Conservation (phyloP, 1,140 invertebrate genomes). For the Drosophila bipectinata region DNA sequence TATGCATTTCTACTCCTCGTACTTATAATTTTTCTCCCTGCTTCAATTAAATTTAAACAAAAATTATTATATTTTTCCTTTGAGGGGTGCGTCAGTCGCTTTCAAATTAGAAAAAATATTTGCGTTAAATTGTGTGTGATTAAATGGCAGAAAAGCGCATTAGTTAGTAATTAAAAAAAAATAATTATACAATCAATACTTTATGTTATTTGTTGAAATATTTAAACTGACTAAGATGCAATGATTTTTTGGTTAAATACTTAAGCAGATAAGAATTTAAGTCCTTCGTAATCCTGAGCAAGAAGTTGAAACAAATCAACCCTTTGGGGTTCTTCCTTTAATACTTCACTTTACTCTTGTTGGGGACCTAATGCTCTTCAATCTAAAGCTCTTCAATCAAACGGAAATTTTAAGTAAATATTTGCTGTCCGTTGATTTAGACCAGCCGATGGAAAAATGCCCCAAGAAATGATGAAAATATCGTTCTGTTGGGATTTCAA, state of each 20-base stretch:
- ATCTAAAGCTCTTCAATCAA: constrained; percentile 41
- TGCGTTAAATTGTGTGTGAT: constrained; percentile 17
- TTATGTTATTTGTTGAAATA: not conserved
- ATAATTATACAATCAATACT: constrained; percentile 7
- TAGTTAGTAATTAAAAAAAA: constrained; percentile 3
- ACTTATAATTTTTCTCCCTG: constrained; percentile 3
- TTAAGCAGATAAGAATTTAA: not conserved
- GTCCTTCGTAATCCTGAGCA: not conserved
- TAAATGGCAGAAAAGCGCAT: constrained; percentile 44
- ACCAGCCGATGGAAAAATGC: not conserved
- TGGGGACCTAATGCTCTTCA: constrained; percentile 24
- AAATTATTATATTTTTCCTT: constrained; percentile 11
- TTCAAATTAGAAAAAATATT: constrained; percentile 41
- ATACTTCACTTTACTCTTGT: constrained; percentile 8
- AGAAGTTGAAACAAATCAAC: not conserved
- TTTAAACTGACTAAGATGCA: not conserved
- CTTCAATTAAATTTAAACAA: constrained; percentile 1
- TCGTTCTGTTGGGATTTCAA: constrained; percentile 1
- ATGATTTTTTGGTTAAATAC: not conserved
- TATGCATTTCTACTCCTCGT: constrained; percentile 21
- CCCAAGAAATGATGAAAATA: constrained; percentile 17
- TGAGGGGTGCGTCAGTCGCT: constrained; percentile 8
- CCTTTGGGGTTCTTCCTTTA: constrained; percentile 10
- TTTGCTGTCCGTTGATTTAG: constrained; percentile 27
- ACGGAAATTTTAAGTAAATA: constrained; percentile 26